Evolutionary conservation across 2,797 vertebrate species (phyloP).

Genomic region (Ceyx erithaca): DNA sequence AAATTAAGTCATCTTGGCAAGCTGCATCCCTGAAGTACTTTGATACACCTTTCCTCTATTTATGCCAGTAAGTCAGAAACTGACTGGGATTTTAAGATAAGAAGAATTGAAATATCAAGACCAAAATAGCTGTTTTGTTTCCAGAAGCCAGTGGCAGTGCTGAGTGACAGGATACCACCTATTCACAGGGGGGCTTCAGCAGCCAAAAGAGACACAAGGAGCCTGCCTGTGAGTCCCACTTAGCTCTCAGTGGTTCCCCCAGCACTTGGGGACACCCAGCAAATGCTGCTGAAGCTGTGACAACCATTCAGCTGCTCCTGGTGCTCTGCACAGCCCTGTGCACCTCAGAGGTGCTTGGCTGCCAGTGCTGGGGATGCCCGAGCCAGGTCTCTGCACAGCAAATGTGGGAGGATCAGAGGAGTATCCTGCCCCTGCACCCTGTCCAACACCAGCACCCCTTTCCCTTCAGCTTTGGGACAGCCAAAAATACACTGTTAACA

Average conservation of each 20-base stretch:
- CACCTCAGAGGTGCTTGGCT: fast-evolving
- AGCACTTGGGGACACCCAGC: background rate
- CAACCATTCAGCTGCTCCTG: background rate
- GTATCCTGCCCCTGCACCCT: background rate
- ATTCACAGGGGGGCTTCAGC: fast-evolving
- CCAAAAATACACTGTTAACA: background rate
- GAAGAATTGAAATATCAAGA: background rate
- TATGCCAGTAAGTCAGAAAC: background rate
- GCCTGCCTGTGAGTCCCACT: background rate
- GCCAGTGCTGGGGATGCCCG: fast-evolving
- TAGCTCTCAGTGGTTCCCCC: background rate
- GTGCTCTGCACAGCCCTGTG: background rate
- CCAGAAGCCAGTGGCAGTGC: background rate
- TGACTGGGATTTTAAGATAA: background rate
- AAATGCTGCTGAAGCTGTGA: background rate
- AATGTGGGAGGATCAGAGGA: background rate
- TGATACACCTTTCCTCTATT: background rate
- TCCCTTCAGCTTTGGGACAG: background rate
- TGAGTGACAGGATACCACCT: background rate
- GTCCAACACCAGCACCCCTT: background rate
- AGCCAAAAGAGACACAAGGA: background rate
- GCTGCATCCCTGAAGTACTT: background rate
- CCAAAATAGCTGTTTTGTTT: background rate
- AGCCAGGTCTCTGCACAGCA: background rate
- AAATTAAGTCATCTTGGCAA: background rate